Conservation (phyloP, 2,888 invertebrate species). For the Trisateles emortualis region DNA sequence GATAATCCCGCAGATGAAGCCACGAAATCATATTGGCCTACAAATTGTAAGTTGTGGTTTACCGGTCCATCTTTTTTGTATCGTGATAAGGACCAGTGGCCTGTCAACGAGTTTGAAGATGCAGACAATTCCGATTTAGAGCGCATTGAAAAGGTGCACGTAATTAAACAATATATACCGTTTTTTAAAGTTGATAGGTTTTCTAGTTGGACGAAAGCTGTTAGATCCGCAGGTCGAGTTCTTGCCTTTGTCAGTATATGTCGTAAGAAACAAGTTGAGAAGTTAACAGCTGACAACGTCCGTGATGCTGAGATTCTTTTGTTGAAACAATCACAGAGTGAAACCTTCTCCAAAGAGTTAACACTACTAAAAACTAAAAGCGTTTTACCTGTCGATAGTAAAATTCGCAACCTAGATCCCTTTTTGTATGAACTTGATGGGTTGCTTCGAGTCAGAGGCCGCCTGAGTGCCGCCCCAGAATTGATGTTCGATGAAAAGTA, state of each 20-base stretch:
- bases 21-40: constrained; percentile 1
- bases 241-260: too few relatives aligned
- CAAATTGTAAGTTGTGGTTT: constrained; percentile 2
- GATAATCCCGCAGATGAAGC: constrained; percentile 15
- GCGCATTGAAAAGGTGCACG: too few relatives aligned
- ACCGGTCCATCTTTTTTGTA: constrained; percentile 10
- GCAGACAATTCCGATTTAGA: too few relatives aligned
- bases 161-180: too few relatives aligned
- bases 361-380: not conserved
- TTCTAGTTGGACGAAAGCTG: not conserved
- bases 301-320: not conserved
- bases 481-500: not conserved
- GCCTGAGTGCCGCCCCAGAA: not conserved
- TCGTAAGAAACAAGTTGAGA: too few relatives aligned
- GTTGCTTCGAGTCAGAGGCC: constrained; percentile 2
- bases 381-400: not conserved
- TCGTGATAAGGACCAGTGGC: not conserved
- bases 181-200: too few relatives aligned
- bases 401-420: not conserved
- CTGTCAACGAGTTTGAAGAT: too few relatives aligned
- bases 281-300: not conserved
- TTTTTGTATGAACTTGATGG: not conserved
- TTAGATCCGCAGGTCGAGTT: too few relatives aligned
- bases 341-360: not conserved
- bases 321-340: not conserved